Percentiles rank a stretch among this genome's conserved stretches.
Evolutionary conservation across 2,888 invertebrate species (phyloP).

Genomic region (Sisyra terminalis): DNA sequence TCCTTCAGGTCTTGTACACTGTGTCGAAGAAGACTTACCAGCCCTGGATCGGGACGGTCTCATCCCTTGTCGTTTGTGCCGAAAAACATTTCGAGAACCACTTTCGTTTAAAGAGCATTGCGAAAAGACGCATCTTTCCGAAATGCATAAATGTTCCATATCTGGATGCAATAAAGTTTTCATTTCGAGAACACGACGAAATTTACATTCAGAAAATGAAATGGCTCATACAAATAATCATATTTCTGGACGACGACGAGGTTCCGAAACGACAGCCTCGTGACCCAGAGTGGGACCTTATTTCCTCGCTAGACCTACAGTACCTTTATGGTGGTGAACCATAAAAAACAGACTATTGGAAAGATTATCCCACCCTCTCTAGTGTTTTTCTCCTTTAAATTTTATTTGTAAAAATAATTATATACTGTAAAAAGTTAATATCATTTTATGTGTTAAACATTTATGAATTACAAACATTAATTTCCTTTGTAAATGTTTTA

Average conservation of each 20-base stretch:
- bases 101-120: slow-evolving; percentile 53
- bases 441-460: no score
- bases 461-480: background rate
- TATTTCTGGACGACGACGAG: slow-evolving; percentile 5
- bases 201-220: slow-evolving; percentile 57
- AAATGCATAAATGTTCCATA: slow-evolving; percentile 59
- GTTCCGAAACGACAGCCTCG: slow-evolving; percentile 13
- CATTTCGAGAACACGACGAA: slow-evolving; percentile 60
- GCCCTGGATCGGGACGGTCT: slow-evolving; percentile 46
- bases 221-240: slow-evolving; percentile 24
- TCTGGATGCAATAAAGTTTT: slow-evolving; percentile 64
- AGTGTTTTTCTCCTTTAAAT: background rate
- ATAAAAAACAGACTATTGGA: no score
- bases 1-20: slow-evolving; percentile 31
- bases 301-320: slow-evolving; percentile 20
- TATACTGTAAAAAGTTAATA: background rate
- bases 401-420: background rate
- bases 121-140: slow-evolving; percentile 46
- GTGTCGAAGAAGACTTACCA: slow-evolving; percentile 49
- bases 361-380: no score
- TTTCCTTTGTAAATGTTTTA: background rate
- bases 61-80: slow-evolving; percentile 54
- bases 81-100: slow-evolving; percentile 42
- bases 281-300: slow-evolving; percentile 25
- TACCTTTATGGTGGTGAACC: slow-evolving; percentile 28